These are phyloP conservation scores for Synodontis membranacea DNA, from an alignment of 2,113 vertebrate species.

Conservation along the genomic window DNA sequence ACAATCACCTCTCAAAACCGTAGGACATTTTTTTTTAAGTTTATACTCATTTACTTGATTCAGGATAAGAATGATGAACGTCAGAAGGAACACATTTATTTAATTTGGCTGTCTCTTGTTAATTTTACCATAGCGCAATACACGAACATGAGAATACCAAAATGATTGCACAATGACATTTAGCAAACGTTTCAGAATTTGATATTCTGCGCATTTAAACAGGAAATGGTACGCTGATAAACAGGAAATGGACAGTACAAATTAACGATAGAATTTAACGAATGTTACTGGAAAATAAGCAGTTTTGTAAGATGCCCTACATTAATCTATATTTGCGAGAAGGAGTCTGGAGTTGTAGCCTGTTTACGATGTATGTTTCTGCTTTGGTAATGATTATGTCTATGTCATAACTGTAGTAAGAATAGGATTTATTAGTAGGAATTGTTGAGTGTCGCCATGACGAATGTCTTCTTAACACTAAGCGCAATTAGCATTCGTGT, in stretches of 20 bases:
- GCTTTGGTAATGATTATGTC: background rate
- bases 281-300: background rate
- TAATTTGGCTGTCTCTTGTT: no score
- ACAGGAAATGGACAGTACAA: background rate
- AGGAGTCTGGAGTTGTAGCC: no score
- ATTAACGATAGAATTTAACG: background rate
- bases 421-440: background rate
- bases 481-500: background rate
- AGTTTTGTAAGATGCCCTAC: background rate
- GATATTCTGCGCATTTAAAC: background rate
- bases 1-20: background rate
- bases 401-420: background rate
- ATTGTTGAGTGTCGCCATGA: background rate
- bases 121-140: background rate
- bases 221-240: background rate
- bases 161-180: background rate
- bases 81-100: background rate
- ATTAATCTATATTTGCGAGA: background rate
- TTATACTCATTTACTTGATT: background rate
- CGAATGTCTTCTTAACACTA: background rate
- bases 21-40: no score
- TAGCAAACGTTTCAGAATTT: background rate
- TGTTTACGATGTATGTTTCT: background rate
- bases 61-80: background rate
- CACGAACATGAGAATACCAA: background rate